Evolutionary conservation across 1,140 invertebrate genomes (phyloP).

Genomic region (Samia ricini): DNA sequence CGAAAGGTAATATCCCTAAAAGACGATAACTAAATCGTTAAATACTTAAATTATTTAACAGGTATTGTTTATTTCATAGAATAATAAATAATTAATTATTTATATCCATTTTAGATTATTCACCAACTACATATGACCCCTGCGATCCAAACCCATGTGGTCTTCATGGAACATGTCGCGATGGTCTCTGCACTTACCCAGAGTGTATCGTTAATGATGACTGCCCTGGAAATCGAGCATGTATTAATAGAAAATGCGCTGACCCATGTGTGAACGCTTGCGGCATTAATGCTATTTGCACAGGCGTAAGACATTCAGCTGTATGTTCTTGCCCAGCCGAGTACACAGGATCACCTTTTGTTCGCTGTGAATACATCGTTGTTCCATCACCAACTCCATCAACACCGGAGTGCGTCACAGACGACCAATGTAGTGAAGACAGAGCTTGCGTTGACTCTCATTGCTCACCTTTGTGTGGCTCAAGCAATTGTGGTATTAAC

Average conservation of each 20-base stretch:
- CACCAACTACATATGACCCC: slow-evolving; percentile 78
- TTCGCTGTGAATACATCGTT: slow-evolving; percentile 81
- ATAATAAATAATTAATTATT: too few relatives aligned
- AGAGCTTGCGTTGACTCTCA: slow-evolving; percentile 89
- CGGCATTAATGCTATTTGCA: slow-evolving; percentile 91
- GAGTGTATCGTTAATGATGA: slow-evolving; percentile 92
- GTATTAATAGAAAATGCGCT: slow-evolving; percentile 88
- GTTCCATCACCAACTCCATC: slow-evolving; percentile 70
- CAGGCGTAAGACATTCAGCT: slow-evolving; percentile 87
- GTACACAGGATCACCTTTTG: slow-evolving; percentile 88
- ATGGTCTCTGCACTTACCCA: slow-evolving; percentile 89
- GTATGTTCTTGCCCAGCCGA: slow-evolving; percentile 83
- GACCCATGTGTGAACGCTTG: slow-evolving; percentile 90
- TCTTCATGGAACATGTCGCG: slow-evolving; percentile 87
- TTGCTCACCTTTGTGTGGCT: slow-evolving; percentile 88
- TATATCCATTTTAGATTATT: slow-evolving; percentile 15
- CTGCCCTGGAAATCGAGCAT: slow-evolving; percentile 88
- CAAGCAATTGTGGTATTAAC: slow-evolving; percentile 87
- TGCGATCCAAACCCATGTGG: slow-evolving; percentile 90
- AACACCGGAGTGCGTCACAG: slow-evolving; percentile 86
- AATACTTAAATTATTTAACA: not conserved
- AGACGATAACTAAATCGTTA: not conserved
- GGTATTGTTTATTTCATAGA: too few relatives aligned
- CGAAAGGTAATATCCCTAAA: slow-evolving; percentile 68
- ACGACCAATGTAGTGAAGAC: slow-evolving; percentile 90